Conservation (phyloP, 2,888 invertebrate species). For the Drosophila pseudotakahashii region DNA sequence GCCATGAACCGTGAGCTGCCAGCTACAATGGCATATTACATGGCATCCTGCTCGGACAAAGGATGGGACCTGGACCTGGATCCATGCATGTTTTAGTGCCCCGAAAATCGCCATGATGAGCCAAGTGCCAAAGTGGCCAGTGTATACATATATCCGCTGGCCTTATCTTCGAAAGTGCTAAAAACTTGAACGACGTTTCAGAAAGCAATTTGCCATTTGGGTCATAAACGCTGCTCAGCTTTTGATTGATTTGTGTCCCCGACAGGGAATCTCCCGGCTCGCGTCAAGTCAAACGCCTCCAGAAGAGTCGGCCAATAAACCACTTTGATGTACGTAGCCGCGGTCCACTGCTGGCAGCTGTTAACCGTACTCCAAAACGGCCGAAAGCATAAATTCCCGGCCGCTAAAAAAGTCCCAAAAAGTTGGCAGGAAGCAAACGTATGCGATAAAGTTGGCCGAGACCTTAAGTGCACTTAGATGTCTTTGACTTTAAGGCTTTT, state of each 20-base stretch:
- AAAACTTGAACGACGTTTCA: slow-evolving; percentile 56
- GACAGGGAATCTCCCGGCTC: slow-evolving; percentile 3
- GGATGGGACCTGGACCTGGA: slow-evolving; percentile 1
- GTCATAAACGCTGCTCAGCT: slow-evolving; percentile 67
- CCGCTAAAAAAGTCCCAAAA: slow-evolving; percentile 2
- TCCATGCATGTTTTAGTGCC: slow-evolving; percentile 76
- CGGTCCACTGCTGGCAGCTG: slow-evolving; percentile 24
- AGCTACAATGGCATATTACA: slow-evolving; percentile 69
- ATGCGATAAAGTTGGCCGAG: slow-evolving; percentile 11
- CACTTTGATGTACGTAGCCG: slow-evolving; percentile 39
- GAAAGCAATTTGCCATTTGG: slow-evolving; percentile 74
- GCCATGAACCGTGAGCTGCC: slow-evolving; percentile 30
- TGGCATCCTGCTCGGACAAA: slow-evolving; percentile 47
- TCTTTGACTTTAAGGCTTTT: neutral
- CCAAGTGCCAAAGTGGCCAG: slow-evolving; percentile 51
- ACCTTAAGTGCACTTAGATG: neutral
- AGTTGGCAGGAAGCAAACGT: neutral
- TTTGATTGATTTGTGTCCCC: slow-evolving; percentile 72
- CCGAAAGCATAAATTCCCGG: slow-evolving; percentile 28
- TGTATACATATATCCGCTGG: slow-evolving; percentile 5
- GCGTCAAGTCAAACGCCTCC: slow-evolving; percentile 36
- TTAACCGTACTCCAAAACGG: slow-evolving; percentile 22
- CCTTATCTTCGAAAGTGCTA: slow-evolving; percentile 30
- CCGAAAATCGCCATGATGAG: slow-evolving; percentile 69
- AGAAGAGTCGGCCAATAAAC: slow-evolving; percentile 54